A percentile compares a stretch with the other conserved stretches of the same genome.
Conservation (phyloP, 2,888 invertebrate genomes). For the Drosophila diplacantha region DNA sequence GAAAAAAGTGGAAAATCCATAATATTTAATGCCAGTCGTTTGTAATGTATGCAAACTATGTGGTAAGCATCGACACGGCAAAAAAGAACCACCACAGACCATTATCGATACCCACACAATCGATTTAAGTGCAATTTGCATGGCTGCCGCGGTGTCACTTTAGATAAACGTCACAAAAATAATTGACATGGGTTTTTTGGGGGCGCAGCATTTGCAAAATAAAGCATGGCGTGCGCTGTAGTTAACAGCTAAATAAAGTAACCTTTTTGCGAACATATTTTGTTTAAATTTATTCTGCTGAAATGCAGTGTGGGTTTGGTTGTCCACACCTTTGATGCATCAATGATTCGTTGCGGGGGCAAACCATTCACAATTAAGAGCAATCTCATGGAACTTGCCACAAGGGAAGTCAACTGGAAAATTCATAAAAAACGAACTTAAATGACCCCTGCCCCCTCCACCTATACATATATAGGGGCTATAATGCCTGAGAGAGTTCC, state of each 20-base stretch:
- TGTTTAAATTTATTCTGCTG: slow-evolving; percentile 1
- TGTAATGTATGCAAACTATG: slow-evolving; percentile 51
- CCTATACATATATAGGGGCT: slow-evolving; percentile 5
- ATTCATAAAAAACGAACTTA: slow-evolving; percentile 20
- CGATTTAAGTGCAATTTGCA: slow-evolving; percentile 44
- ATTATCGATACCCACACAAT: slow-evolving; percentile 38
- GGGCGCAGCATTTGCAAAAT: slow-evolving; percentile 22
- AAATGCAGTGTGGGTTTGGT: neutral
- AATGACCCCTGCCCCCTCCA: slow-evolving; percentile 20
- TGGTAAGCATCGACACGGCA: slow-evolving; percentile 46
- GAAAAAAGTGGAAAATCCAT: slow-evolving; percentile 29
- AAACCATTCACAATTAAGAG: slow-evolving; percentile 49
- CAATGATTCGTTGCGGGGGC: slow-evolving; percentile 42
- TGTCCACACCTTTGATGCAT: slow-evolving; percentile 45
- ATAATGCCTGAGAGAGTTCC: slow-evolving; percentile 27
- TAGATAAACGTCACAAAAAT: slow-evolving; percentile 36
- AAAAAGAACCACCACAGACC: slow-evolving; percentile 22
- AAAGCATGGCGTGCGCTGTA: neutral
- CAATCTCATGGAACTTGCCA: slow-evolving; percentile 44
- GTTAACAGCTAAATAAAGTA: slow-evolving; percentile 4
- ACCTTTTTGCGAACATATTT: neutral
- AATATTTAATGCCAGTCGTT: slow-evolving; percentile 36
- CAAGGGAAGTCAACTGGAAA: slow-evolving; percentile 61
- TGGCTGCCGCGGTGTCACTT: slow-evolving; percentile 44
- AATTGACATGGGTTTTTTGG: slow-evolving; percentile 38